Base-by-base conservation (phyloP, 2,113 vertebrate species). In the Hemiprocne comata region DNA sequence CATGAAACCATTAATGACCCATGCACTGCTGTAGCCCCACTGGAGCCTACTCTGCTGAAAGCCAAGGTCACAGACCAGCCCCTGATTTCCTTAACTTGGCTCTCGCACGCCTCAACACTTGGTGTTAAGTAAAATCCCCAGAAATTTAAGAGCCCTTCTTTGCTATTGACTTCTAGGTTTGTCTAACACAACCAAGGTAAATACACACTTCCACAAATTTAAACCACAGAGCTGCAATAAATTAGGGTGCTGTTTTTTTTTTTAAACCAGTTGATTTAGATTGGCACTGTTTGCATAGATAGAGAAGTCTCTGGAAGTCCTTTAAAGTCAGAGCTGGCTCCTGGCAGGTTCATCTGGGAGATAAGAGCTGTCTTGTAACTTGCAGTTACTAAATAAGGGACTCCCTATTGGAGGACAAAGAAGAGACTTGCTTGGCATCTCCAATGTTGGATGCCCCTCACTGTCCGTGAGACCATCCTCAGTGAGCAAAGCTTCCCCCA, bases 321-420 rank as follows among this genome's bases (percentile, higher is more conserved):
- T 93, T 84, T 42, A 46, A 88, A 86, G 85, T 65, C 87, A 78
- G 53, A 85, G 70, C n/a, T 60, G 85, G 85, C 83, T 94, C 85
- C 92, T 36, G 57, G 67, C 64, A 93, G 60, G 94, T 77, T 87
- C 64, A 88, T 46, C 64, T 0, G 0, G 48, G 75, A 94, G 93
- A 96, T 96, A 95, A 94, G 53, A 86, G 67, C 12, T 25, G 79
- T 92, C 94, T 84, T 93, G 72, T 29, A 7, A 85, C 55, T 70
- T 64, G 48, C 29, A 16, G 75, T 71, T 96, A 88, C 96, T 94
- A 96, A 96, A 94, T 93, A 90, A 86, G 48, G 85, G 75, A 44
- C 31, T 65, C 50, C 42, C 57, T 95, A 95, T 95, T 77, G 0
- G 44, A 85, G 77, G 53, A 73, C 80, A 85, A 79, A 82, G 77